Base-by-base conservation (phyloP, 2,888 invertebrate genomes). In the Seladonia tumulorum region DNA sequence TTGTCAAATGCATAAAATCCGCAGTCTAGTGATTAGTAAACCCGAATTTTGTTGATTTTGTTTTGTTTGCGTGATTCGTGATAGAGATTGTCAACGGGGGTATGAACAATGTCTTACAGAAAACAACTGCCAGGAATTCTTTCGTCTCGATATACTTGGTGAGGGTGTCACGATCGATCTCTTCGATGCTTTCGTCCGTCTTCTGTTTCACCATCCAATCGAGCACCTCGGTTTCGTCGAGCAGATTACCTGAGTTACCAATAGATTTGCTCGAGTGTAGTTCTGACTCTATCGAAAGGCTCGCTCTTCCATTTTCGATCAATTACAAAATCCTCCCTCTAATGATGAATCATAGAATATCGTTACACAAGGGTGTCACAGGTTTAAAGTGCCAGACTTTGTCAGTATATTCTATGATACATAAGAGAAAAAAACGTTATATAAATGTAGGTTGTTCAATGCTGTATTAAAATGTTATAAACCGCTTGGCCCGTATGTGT, bases 191-290 rank as follows among this genome's bases (percentile, higher is more conserved):
- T 94, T 98, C 98, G 94, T 99, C 98, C 94, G 97, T 97, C 94
- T 98, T 98, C 95, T 99, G 98, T 94, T 97, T 97, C 83, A 98
- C 96, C 97, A 99, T 98, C 99, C 99, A 99, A 92, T 98, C 97
- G 90, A 99, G 96, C 10, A 99, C 98, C 94, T 97, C 97, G 74
- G 96, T 96, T 95, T 98, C 98, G 93, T 98, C 97, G 87, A 96
- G 95, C 85, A 97, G 95, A 95, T 97, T 97, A 92, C 97, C 98
- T 98, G 94, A 76, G 82, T 86, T 85, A 39, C 57, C 71, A 76
- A 18, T 63, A 87, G 81, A 35, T 68, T 77, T 63, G 53, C 49
- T 77, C 81, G 68, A 85, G 83, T 78, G 35, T 57, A 68, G 73
- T 4, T n/a, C 18, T 14, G 25, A 25, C 18, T 1, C 5, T 53